Percentiles rank a stretch among this genome's conserved stretches.
phyloP scores from a whole-genome alignment of 2,888 invertebrate genomes.

The Trichogramma evanescens region DNA sequence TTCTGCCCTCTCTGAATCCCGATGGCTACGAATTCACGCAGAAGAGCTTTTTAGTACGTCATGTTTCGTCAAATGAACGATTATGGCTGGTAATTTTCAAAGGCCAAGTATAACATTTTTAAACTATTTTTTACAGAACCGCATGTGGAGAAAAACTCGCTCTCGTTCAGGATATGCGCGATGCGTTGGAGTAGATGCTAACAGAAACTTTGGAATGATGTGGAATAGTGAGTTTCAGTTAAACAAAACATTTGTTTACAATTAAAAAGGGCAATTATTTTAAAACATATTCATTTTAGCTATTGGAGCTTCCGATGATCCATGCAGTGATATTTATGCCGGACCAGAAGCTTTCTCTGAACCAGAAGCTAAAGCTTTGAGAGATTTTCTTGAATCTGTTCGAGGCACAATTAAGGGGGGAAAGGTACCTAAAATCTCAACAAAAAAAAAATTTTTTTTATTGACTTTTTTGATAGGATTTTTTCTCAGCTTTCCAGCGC shows the following conservation, averaged over 20 bases:
- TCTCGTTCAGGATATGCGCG: constrained; percentile 38
- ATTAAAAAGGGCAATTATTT: background rate
- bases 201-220: constrained; percentile 65
- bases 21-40: constrained; percentile 63
- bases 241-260: background rate
- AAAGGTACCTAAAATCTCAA: too few relatives aligned
- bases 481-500: too few relatives aligned
- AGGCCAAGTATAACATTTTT: background rate
- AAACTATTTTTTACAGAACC: constrained; percentile 44
- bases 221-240: constrained; percentile 56
- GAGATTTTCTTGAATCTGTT: constrained; percentile 53
- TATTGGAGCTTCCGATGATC: constrained; percentile 44
- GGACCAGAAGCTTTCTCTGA: constrained; percentile 62
- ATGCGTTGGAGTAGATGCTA: constrained; percentile 69
- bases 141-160: constrained; percentile 66
- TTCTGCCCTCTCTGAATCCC: constrained; percentile 63
- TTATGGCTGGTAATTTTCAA: background rate
- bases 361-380: constrained; percentile 56
- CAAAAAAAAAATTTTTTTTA: too few relatives aligned
- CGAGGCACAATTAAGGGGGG: constrained; percentile 46
- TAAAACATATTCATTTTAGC: background rate
- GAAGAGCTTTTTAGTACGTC: background rate
- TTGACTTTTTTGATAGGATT: too few relatives aligned
- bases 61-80: background rate
- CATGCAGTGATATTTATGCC: constrained; percentile 57